phyloP scores from a whole-genome alignment of 2,797 vertebrate species.

The Agapornis canus region DNA sequence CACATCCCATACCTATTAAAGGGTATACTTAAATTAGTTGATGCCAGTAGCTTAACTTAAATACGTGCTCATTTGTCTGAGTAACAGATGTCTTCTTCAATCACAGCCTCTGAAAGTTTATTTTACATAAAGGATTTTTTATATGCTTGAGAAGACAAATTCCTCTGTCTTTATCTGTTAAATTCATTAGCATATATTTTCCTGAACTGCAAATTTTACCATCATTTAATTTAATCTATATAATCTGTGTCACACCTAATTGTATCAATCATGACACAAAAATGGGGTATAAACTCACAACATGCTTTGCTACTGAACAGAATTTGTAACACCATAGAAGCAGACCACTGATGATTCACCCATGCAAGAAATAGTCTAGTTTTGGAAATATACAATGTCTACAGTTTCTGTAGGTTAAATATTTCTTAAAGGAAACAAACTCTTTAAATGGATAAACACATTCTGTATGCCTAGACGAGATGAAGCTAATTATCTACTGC shows the following conservation, averaged over 20 bases:
- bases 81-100: neutral
- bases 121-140: neutral
- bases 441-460: conserved; percentile 17
- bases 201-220: neutral
- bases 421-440: conserved; percentile 23
- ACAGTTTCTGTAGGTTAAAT: neutral
- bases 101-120: neutral
- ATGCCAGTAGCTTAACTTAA: neutral
- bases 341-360: neutral
- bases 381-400: neutral
- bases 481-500: neutral
- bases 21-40: neutral
- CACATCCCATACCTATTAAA: neutral
- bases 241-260: neutral
- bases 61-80: neutral
- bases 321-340: neutral
- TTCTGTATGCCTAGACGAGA: neutral
- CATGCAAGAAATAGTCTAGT: neutral
- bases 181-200: neutral
- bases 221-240: neutral
- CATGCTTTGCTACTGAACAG: neutral
- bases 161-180: neutral
- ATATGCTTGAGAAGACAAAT: neutral
- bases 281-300: neutral
- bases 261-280: neutral